phyloP scores from a whole-genome alignment of 1,140 invertebrate species.

The Theocolax elegans region DNA sequence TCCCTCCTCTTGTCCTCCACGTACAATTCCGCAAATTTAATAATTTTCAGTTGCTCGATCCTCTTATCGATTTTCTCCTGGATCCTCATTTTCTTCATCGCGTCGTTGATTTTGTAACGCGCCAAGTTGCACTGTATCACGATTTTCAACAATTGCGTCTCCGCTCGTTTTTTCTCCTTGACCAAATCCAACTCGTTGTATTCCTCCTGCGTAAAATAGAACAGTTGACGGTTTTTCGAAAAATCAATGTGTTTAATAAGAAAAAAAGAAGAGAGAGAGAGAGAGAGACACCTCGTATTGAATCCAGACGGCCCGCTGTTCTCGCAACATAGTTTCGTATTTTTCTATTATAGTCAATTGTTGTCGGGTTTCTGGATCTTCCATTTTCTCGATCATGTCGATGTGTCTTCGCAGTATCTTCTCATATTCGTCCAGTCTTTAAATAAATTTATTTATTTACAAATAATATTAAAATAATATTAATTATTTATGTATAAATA shows the following conservation, averaged over 20 bases:
- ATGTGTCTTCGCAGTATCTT: constrained; percentile 9
- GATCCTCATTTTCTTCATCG: not conserved
- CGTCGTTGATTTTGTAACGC: constrained; percentile 21
- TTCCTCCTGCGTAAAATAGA: constrained; percentile 21
- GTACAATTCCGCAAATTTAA: constrained; percentile 31
- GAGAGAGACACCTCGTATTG: constrained; percentile 39
- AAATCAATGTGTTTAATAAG: no score
- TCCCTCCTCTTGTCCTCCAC: constrained; percentile 26
- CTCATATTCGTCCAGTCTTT: constrained; percentile 33
- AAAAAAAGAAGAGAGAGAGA: no score
- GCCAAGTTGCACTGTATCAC: constrained; percentile 6
- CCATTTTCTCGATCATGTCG: constrained; percentile 17
- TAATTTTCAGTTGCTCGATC: constrained; percentile 24
- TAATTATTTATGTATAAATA: no score
- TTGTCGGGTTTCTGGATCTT: constrained; percentile 29
- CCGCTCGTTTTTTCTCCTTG: constrained; percentile 2
- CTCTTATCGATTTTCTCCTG: constrained; percentile 16
- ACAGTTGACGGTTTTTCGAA: no score
- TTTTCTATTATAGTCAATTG: constrained; percentile 12
- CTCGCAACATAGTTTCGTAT: constrained; percentile 19
- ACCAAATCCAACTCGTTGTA: constrained; percentile 25
- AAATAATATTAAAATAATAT: not conserved
- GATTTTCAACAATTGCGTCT: constrained; percentile 1
- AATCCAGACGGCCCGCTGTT: constrained; percentile 16
- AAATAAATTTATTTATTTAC: not conserved